A percentile compares a stretch with the other conserved stretches of the same genome.
Evolutionary conservation across 1,140 invertebrate species (phyloP).

Genomic region (Anoplophora glabripennis): DNA sequence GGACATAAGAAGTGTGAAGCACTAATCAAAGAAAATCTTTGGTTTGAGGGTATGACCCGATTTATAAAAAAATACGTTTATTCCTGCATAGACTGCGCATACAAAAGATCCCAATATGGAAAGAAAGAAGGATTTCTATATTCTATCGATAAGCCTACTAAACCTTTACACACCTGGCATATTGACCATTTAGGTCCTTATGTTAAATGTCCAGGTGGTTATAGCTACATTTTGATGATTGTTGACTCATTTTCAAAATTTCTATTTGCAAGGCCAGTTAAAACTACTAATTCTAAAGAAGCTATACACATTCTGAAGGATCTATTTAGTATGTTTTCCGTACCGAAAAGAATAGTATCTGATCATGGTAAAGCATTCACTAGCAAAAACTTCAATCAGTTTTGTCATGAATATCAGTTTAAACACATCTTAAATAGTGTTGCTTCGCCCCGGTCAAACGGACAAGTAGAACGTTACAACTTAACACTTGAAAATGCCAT

Average conservation of each 20-base stretch:
- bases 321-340: neutral
- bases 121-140: constrained; percentile 14
- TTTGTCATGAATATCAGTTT: neutral
- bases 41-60: constrained; percentile 14
- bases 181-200: constrained; percentile 22
- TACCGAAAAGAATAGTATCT: neutral
- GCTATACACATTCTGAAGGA: neutral
- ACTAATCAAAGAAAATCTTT: constrained; percentile 13
- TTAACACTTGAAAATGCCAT: neutral
- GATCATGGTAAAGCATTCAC: neutral
- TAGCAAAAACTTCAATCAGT: neutral
- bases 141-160: constrained; percentile 12
- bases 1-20: neutral
- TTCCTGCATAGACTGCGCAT: constrained; percentile 16
- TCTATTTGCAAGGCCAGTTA: neutral
- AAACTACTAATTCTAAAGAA: neutral
- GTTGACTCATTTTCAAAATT: constrained; percentile 23
- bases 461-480: neutral
- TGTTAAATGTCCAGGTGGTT: neutral
- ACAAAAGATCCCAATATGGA: neutral
- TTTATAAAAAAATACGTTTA: constrained; percentile 22
- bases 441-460: neutral
- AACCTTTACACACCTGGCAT: constrained; percentile 16
- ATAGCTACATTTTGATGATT: constrained; percentile 15
- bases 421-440: neutral